Evolutionary conservation across 2,888 invertebrate species (phyloP).

Genomic region (Meiosimyza decipiens): DNA sequence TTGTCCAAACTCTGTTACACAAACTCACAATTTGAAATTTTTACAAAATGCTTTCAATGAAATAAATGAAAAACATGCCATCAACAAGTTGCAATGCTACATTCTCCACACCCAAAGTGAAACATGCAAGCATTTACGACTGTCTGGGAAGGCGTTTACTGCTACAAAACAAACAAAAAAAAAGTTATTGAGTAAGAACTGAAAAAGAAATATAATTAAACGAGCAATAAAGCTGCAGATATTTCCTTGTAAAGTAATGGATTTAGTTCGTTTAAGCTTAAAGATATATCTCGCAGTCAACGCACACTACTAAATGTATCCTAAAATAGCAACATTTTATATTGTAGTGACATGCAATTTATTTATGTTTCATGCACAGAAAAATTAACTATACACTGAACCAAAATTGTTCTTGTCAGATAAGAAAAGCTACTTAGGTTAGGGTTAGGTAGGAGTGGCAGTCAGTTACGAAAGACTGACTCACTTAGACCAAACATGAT

Average conservation of each 20-base stretch:
- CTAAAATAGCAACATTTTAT: constrained; percentile 10
- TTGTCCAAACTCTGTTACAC: no score
- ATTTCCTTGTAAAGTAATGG: constrained; percentile 2
- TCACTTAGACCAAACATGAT: no score
- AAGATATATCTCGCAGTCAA: background rate
- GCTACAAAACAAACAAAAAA: background rate
- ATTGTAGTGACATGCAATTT: background rate
- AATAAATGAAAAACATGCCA: no score
- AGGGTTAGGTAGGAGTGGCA: no score
- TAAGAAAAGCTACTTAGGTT: no score
- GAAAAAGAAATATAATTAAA: background rate
- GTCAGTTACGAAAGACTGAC: no score
- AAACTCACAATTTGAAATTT: no score
- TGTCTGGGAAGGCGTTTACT: constrained; percentile 38
- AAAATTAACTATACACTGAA: background rate
- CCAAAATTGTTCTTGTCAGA: no score
- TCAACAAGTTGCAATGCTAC: background rate
- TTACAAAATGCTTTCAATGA: no score
- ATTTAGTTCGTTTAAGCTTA: background rate
- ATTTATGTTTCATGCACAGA: background rate
- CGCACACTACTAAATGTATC: background rate
- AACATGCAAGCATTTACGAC: constrained; percentile 37
- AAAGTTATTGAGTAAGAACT: background rate
- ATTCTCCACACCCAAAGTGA: constrained; percentile 24
- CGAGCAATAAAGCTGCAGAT: background rate